These are phyloP conservation scores for Ianthella basta DNA, from an alignment of 37 sponge, comb jelly and placozoan species.

Conservation along the genomic window DNA sequence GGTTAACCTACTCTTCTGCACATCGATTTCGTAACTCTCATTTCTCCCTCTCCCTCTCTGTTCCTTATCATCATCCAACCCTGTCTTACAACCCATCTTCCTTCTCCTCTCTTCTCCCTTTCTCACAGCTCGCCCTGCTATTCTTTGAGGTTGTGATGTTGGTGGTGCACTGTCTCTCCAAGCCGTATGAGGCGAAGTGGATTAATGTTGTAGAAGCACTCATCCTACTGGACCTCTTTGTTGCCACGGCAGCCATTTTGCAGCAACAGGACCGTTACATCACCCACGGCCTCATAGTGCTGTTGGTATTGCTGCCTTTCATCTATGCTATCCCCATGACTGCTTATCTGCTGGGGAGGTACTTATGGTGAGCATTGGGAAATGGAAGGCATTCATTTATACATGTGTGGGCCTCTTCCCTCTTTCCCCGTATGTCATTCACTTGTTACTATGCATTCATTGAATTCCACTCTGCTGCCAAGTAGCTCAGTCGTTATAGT, in stretches of 20 bases:
- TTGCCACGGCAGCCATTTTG: constrained; percentile 28
- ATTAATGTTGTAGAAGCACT: constrained; percentile 68
- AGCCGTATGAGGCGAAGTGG: constrained; percentile 37
- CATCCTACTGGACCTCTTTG: constrained; percentile 64
- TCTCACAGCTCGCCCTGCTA: background rate
- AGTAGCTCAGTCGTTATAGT: no score
- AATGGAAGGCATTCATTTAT: background rate
- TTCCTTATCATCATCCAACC: background rate
- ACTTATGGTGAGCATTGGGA: background rate
- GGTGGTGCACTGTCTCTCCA: background rate
- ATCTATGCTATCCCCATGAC: background rate
- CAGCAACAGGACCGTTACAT: constrained; percentile 22
- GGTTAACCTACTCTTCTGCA: no score
- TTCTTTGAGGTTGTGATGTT: background rate
- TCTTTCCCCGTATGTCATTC: no score
- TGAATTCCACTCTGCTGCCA: no score
- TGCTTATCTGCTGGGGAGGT: background rate
- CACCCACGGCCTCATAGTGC: constrained; percentile 11
- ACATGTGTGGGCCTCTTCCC: no score
- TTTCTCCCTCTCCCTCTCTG: background rate
- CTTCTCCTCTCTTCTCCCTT: background rate
- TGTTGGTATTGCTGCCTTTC: background rate
- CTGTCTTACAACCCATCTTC: background rate
- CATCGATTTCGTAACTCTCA: background rate
- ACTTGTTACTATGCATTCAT: no score